phyloP scores from a whole-genome alignment of 2,797 vertebrate species.

The Zenarchopterus dispar region DNA sequence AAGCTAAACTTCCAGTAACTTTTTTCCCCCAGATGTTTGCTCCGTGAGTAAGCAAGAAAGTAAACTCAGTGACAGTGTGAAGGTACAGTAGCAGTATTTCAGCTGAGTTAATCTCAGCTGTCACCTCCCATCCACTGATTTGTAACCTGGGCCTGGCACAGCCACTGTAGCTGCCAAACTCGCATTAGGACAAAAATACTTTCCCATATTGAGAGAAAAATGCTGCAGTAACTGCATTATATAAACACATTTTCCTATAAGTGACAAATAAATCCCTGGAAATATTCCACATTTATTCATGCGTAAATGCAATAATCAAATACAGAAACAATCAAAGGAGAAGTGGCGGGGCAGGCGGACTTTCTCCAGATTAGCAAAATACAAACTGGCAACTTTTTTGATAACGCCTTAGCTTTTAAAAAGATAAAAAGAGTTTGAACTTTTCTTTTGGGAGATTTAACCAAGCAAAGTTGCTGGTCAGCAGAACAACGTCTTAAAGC shows the following conservation, averaged over 20 bases:
- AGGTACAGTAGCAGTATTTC: conserved; percentile 66
- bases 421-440: conserved; percentile 41
- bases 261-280: conserved; percentile 25
- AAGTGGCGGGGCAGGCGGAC: conserved; percentile 23
- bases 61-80: conserved; percentile 53
- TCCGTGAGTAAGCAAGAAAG: conserved; percentile 40
- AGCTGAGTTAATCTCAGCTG: conserved; percentile 57
- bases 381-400: conserved; percentile 30
- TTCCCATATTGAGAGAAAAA: conserved; percentile 67
- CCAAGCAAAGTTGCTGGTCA: conserved; percentile 65
- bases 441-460: conserved; percentile 54
- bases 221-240: conserved; percentile 47
- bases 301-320: conserved; percentile 6
- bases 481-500: conserved; percentile 56
- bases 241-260: conserved; percentile 24
- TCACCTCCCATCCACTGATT: conserved; percentile 72
- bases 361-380: conserved; percentile 30
- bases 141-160: conserved; percentile 69
- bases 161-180: conserved; percentile 73
- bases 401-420: conserved; percentile 12
- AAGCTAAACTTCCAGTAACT: conserved; percentile 25
- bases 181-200: conserved; percentile 72
- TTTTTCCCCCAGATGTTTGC: conserved; percentile 41
- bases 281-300: conserved; percentile 9
- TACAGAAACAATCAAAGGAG: neutral